Base-by-base conservation (phyloP, 2,888 invertebrate genomes). In the Yponomeuta plumbellus region DNA sequence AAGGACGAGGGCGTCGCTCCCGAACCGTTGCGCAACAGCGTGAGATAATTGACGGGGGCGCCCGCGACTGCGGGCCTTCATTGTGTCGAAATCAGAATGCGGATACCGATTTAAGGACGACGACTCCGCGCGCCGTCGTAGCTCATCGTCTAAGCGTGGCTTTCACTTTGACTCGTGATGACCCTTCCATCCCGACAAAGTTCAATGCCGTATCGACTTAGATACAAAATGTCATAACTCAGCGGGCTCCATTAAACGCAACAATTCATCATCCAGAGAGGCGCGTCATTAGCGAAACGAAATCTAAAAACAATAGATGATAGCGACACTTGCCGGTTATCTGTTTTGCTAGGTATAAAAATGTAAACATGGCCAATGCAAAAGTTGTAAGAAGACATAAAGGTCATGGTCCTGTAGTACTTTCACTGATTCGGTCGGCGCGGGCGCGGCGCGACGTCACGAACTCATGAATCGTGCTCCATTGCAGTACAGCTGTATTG, bases 1-100 rank as follows among this genome's bases (percentile, higher is more conserved):
- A 90, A 90, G 90, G 89, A 90, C 89, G 87, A 84, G 87, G 80
- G 17, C 66, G 78, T 75, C 81, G 88, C 80, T 81, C 88, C 84
- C 83, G 76, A 67, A 68, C 70, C 3, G 70, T 84, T 84, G 77
- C 79, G 82, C 74, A 86, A 86, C 75, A 70, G 69, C 75, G 78
- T 82, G 81, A 81, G 79, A 81, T 83, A 81, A 84, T 83, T 80
- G 75, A 77, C 62, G 62, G 34, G 34, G 62, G 52, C 21, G 21
- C 21, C 21, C 22, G 17, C 40, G 57, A 22, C 52, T 21, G 56
- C 52, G 40, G 10, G 63, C 56, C 40, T 21, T 40, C 39, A 72
- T 79, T 77, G 78, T 83, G 77, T 80, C 74, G 80, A 81, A 81
- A 85, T 75, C 73, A 79, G 77, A 80, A 83, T 72, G 79, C 82